Evolutionary conservation across 2,113 vertebrate species (phyloP), one percentile per base, ranked within the genome.

Genomic region (Callithrix jacchus): DNA sequence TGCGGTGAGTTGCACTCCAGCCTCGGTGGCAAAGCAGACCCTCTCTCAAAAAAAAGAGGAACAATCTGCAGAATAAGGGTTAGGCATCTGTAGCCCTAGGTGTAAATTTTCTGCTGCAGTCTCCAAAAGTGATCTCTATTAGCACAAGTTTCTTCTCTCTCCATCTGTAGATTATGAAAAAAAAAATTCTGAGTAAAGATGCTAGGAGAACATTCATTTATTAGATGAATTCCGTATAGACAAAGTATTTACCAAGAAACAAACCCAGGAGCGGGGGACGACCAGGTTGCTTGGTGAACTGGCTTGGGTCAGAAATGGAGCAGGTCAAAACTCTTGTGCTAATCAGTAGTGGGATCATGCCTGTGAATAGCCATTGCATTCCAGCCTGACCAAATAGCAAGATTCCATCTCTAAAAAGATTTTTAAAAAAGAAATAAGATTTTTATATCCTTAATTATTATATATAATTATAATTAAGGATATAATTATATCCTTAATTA

Each of bases 201-300:
- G 11, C 27, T 79, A 82, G 66, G 47, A 95, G 20, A 94, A 13
- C 21, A 27, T 92, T 83, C 16, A 56, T 93, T 92, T 58, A 85
- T 8, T 93, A 61, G 32, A 45, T 87, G 27, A 89, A 90, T 93
- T 74, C 68, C 66, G n/a, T 49, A 6, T 37, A 79, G 30, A 81
- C 61, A 84, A 82, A 95, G 42, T 89, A 93, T 86, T 94, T 93
- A 92, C 35, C 56, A 86, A 84, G n/a, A 97, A 93, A 42, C 61
- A 64, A 64, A 27, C 27, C 61, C 61, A 64, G 27, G 27, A 64
- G 61, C 61, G 32, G 61, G 27, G 12, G 30, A 64, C 61, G 27
- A 32, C 12, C 61, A 64, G 61, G 12, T 64, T 32, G 27, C 27
- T 30, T 64, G 27, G 27, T 64, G 61, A 32, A 64, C 12, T 30